Percentiles rank a stretch among this genome's conserved stretches.
These are phyloP conservation scores for Riptortus pedestris DNA, from an alignment of 1,140 invertebrate genomes.

Conservation along the genomic window DNA sequence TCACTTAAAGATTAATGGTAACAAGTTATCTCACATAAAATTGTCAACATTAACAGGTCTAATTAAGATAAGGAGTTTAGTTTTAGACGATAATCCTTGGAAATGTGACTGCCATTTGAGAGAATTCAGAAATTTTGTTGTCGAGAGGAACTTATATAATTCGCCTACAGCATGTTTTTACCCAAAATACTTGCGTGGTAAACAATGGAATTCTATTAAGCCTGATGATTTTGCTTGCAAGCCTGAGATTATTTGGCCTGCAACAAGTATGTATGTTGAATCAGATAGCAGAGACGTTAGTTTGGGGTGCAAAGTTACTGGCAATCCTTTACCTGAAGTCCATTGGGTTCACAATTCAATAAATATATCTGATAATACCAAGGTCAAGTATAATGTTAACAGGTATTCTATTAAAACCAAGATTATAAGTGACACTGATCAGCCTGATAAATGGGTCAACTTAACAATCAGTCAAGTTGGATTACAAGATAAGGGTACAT, in stretches of 20 bases:
- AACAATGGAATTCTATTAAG: conserved; percentile 57
- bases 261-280: conserved; percentile 40
- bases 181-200: conserved; percentile 52
- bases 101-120: conserved; percentile 75
- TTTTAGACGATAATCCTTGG: conserved; percentile 74
- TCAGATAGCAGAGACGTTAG: conserved; percentile 53
- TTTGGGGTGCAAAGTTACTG: conserved; percentile 62
- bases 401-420: conserved; percentile 33
- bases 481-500: conserved; percentile 70
- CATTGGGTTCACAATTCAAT: conserved; percentile 60
- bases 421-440: conserved; percentile 26
- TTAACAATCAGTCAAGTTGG: conserved; percentile 60
- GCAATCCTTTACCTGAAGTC: conserved; percentile 62
- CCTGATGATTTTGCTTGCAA: conserved; percentile 73
- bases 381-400: conserved; percentile 33
- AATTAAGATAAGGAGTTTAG: conserved; percentile 56
- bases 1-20: conserved; percentile 56
- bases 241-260: conserved; percentile 52
- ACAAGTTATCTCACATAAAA: conserved; percentile 51
- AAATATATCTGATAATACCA: conserved; percentile 46
- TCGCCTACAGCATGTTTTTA: conserved; percentile 56
- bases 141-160: conserved; percentile 58
- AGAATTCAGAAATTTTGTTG: conserved; percentile 63
- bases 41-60: conserved; percentile 48
- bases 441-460: conserved; percentile 51